phyloP scores from a whole-genome alignment of 2,888 invertebrate species.

The Nomada hirtipes region DNA sequence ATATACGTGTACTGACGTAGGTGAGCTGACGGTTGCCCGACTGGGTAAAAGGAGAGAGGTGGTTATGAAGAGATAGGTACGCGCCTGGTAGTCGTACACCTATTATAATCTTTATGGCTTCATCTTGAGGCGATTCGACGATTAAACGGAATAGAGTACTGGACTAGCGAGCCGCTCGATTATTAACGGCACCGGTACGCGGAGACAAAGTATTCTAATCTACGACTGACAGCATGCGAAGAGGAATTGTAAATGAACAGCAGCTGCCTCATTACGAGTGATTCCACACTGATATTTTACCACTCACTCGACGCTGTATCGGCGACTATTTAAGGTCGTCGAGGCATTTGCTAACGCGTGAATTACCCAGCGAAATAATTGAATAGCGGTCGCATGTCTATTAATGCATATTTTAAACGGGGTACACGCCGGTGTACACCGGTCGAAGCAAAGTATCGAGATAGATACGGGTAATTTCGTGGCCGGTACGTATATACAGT shows the following conservation, averaged over 20 bases:
- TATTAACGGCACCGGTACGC: conserved; percentile 54
- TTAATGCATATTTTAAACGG: conserved; percentile 30
- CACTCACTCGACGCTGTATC: too few species aligned
- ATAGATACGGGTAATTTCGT: conserved; percentile 49
- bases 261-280: neutral
- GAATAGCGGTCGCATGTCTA: neutral
- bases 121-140: conserved; percentile 63
- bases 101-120: conserved; percentile 69
- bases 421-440: conserved; percentile 32
- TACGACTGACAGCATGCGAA: neutral
- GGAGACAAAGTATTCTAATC: conserved; percentile 34
- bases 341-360: neutral
- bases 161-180: conserved; percentile 36
- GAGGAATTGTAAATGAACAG: conserved; percentile 24
- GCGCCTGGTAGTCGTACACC: conserved; percentile 45
- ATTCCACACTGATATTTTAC: too few species aligned
- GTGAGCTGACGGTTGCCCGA: neutral
- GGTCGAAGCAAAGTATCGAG: conserved; percentile 56
- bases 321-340: neutral
- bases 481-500: conserved; percentile 39
- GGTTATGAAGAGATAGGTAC: conserved; percentile 40
- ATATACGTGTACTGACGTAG: neutral
- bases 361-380: neutral
- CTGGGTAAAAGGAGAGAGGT: conserved; percentile 32
- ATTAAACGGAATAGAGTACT: conserved; percentile 61